Evolutionary conservation across 2,797 vertebrate species (phyloP), one percentile per base, ranked within the genome.

Genomic region (Meda fulgida): DNA sequence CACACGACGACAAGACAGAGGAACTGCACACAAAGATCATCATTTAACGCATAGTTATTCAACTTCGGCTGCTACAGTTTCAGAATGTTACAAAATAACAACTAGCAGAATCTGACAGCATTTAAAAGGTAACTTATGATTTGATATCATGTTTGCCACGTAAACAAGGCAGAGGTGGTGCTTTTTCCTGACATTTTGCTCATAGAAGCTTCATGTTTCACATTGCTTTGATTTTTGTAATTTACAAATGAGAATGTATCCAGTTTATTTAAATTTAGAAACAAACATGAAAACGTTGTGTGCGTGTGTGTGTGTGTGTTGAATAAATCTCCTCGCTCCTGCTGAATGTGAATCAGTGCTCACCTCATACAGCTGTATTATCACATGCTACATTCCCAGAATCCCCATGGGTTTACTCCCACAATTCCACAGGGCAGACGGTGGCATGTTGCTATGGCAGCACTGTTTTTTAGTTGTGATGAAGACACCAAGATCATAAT

Each of bases 391-490:
- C 43, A 53, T 60, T 55, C 34, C 63, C 14, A 80, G 31, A 80
- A 51, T 36, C 7, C 63, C 14, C 1, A 2, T 26, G 46, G 31
- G 78, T 69, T 80, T 34, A n/a, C 78, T n/a, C 78, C 65, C 78
- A 80, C 23, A 81, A 29, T 71, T 58, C 48, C 66, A 43, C 13
- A 9, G 66, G 31, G 79, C 36, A 19, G 48, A 58, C 5, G 5
- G 43, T 38, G 78, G 65, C 23, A 36, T 40, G 79, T 80, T 40
- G 65, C 65, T 36, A 80, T 40, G 34, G 48, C 46, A 70, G 23
- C 31, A 29, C 2, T 16, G 13, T 69, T 38, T 38, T 5, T n/a
- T 53, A 18, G 48, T 80, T 69, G 43, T 26, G 65, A 53, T 10
- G n/a, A 67, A 58, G 72, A 36, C 7, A 13, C 14, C 26, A 21